Base-by-base conservation (phyloP, 2,797 vertebrate species). In the Parauchenoglanis ngamensis region DNA sequence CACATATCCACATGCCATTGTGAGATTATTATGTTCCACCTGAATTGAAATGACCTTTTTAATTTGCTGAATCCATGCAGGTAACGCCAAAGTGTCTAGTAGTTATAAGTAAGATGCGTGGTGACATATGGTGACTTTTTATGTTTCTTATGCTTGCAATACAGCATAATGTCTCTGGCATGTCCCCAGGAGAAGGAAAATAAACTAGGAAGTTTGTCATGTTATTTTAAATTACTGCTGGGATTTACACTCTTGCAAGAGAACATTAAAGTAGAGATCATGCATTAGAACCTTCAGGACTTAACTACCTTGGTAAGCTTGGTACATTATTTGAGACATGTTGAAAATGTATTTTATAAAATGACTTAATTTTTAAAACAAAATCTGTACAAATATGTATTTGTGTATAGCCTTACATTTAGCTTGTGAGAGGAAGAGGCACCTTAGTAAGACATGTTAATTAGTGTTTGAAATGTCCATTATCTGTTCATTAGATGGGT, bases 201-300 rank as follows among this genome's bases (percentile, higher is more conserved):
- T 77, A 8, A 28, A 54, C 49, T 77, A 31, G 75, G 49, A 77
- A 31, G 7, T 77, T 54, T 54, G 49, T 54, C 75, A 54, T 77
- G 75, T 54, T 28, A 54, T 77, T 77, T 28, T 28, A 76, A 76
- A 76, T 76, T 76, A 76, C 73, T 76, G 46, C 13, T 76, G 73
- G 25, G 73, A 76, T 76, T 76, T 76, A 76, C 13, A 76, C 49
- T 7, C 25, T 49, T 49, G 23, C 23, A 75, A 0, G 23, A 46
- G 23, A 75, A 75, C 46, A 75, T 75, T 75, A 75, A 23, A 72
- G 40, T 8, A 49, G 72, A 28, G 46, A 52, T 76, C 7, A 54
- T 54, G 13, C 28, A 0, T 76, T 28, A 76, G 49, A 76, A 28
- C 73, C 25, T 54, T 76, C 46, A 52, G 13, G 17, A 52, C 12